phyloP scores from a whole-genome alignment of 2,797 vertebrate genomes.

The Ctenopoma kingsleyae region DNA sequence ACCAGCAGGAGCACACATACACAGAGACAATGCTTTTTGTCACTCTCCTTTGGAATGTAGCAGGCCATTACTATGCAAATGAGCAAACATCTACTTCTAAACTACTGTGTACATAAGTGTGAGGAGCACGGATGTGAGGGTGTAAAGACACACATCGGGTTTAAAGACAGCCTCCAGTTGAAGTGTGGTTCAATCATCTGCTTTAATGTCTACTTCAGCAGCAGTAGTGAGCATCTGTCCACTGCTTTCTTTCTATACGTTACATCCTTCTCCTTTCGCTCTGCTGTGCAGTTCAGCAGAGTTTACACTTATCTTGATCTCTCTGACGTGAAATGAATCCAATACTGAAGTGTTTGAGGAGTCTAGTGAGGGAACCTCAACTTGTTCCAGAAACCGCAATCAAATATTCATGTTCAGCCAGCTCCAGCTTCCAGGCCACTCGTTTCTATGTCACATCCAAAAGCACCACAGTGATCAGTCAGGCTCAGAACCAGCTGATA shows the following conservation, averaged over 20 bases:
- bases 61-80: slow-evolving; percentile 60
- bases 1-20: slow-evolving; percentile 54
- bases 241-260: slow-evolving; percentile 1
- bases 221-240: not conserved
- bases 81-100: slow-evolving; percentile 25
- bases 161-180: not conserved
- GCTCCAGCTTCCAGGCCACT: slow-evolving; percentile 27
- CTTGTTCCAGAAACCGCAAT: slow-evolving; percentile 42
- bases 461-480: slow-evolving; percentile 13
- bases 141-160: not conserved
- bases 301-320: slow-evolving; percentile 26
- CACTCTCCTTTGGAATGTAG: slow-evolving; percentile 54
- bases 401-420: slow-evolving; percentile 38
- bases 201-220: slow-evolving; percentile 2
- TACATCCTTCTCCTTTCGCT: not conserved
- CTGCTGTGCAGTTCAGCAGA: not conserved
- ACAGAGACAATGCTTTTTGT: slow-evolving; percentile 42
- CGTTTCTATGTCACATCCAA: slow-evolving; percentile 32
- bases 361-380: slow-evolving; percentile 2
- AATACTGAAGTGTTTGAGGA: slow-evolving; percentile 27
- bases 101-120: slow-evolving; percentile 23
- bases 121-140: slow-evolving; percentile 4
- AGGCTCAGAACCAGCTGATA: slow-evolving; percentile 3
- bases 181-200: slow-evolving; percentile 4
- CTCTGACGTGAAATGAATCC: slow-evolving; percentile 19